Percentiles rank a stretch among this genome's conserved stretches.
These are phyloP conservation scores for Silurus glanis DNA, from an alignment of 2,113 vertebrate genomes.

Conservation along the genomic window DNA sequence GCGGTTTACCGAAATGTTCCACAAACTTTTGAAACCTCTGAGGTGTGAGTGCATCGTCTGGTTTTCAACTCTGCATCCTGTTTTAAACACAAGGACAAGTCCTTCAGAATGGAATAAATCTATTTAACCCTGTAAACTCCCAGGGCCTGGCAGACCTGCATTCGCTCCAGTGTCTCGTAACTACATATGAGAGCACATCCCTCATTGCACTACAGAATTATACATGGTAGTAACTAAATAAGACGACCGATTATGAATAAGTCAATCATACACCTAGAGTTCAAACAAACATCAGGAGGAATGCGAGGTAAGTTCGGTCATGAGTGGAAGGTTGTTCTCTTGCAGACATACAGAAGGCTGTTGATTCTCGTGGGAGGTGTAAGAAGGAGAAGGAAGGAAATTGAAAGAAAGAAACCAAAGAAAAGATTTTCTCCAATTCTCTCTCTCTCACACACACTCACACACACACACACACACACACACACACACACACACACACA, in stretches of 20 bases:
- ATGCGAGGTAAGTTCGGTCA: background rate
- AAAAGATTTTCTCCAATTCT: constrained; percentile 3
- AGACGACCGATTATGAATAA: background rate
- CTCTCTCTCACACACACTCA: background rate
- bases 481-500: background rate
- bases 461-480: too few species aligned
- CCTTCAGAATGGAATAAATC: background rate
- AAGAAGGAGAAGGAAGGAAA: constrained; percentile 16
- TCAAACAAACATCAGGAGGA: background rate
- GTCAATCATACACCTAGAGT: background rate
- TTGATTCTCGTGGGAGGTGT: background rate
- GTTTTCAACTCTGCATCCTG: background rate
- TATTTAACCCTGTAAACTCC: background rate
- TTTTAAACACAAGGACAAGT: constrained; percentile 4
- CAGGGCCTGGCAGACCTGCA: background rate
- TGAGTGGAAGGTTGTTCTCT: background rate
- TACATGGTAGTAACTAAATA: background rate
- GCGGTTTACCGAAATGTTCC: background rate
- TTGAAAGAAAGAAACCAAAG: constrained; percentile 31
- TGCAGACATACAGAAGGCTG: background rate
- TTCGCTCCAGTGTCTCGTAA: background rate
- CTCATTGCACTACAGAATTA: background rate
- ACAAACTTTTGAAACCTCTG: background rate
- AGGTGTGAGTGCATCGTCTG: background rate
- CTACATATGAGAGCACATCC: background rate